A percentile compares a stretch with the other conserved stretches of the same genome.
These are phyloP conservation scores for Dryoscopus gambensis DNA, from an alignment of 2,113 vertebrate genomes.

Conservation along the genomic window DNA sequence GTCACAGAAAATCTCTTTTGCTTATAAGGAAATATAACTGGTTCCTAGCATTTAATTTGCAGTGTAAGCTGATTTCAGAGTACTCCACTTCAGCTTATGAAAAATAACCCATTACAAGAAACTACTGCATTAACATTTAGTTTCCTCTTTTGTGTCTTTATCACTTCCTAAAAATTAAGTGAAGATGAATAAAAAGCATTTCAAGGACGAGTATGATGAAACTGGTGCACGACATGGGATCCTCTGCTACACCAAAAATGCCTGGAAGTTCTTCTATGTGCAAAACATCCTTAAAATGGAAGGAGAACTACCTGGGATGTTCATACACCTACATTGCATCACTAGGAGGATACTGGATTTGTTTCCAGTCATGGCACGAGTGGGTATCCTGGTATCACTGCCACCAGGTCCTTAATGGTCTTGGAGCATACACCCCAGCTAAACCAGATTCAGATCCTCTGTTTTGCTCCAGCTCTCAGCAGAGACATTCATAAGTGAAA, in stretches of 20 bases:
- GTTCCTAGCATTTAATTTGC: background rate
- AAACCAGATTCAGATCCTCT: background rate
- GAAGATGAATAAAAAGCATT: background rate
- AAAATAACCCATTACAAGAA: background rate
- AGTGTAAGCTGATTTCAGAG: background rate
- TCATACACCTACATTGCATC: background rate
- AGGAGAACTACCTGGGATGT: background rate
- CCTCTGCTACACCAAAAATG: background rate
- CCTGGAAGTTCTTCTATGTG: background rate
- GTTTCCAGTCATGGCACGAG: background rate
- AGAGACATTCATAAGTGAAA: background rate
- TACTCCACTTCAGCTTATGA: background rate
- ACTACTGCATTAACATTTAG: background rate
- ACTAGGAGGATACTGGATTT: background rate
- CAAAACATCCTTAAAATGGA: background rate
- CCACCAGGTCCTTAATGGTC: background rate
- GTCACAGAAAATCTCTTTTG: background rate
- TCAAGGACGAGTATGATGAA: background rate
- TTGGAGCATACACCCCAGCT: background rate
- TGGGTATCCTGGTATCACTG: background rate
- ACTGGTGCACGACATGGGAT: background rate
- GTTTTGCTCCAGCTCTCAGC: background rate
- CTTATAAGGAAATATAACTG: background rate
- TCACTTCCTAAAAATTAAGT: background rate
- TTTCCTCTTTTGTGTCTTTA: background rate